Conservation (phyloP, 2,113 vertebrate genomes). For the Megaceryle torquata region DNA sequence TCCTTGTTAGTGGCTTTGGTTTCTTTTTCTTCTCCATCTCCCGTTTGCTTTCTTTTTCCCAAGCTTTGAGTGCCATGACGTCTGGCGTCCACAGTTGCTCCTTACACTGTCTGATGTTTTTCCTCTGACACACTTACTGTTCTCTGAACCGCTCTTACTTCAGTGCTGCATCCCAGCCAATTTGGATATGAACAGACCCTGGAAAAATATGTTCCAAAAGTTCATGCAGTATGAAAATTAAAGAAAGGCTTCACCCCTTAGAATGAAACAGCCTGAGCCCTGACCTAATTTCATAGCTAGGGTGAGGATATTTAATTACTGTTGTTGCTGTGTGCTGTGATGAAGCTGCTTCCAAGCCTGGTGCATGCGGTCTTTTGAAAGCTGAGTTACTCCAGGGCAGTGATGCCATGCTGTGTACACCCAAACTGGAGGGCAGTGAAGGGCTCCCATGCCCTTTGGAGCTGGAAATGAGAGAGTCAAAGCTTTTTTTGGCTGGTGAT, state of each 20-base stretch:
- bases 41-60: background rate
- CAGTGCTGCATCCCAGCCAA: background rate
- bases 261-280: background rate
- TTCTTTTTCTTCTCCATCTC: background rate
- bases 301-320: background rate
- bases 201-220: background rate
- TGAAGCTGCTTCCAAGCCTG: background rate
- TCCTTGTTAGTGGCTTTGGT: background rate
- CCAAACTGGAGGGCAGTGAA: background rate
- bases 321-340: background rate
- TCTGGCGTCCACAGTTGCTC: background rate
- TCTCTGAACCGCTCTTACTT: background rate
- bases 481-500: background rate
- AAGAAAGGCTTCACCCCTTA: background rate
- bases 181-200: background rate
- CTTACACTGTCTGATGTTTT: background rate
- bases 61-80: background rate
- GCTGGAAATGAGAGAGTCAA: background rate
- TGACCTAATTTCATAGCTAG: background rate
- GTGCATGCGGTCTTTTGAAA: background rate
- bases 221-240: background rate
- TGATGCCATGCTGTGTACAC: rapidly evolving
- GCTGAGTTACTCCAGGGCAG: background rate
- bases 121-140: rapidly evolving
- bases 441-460: background rate